These are phyloP conservation scores for Craterocephalus amniculus DNA, from an alignment of 2,797 vertebrate species.

Conservation along the genomic window DNA sequence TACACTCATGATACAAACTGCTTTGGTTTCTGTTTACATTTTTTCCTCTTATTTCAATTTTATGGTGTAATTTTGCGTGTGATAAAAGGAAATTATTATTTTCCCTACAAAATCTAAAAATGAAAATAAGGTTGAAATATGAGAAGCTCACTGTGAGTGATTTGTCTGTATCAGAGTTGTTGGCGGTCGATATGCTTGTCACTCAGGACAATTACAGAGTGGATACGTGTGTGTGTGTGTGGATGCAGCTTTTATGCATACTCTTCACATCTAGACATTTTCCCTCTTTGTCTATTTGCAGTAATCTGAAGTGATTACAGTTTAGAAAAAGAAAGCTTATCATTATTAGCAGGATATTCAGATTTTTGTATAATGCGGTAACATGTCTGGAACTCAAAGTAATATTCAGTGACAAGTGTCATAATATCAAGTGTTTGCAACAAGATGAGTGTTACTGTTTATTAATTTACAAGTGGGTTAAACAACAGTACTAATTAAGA, in stretches of 20 bases:
- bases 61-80: background rate
- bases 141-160: constrained; percentile 9
- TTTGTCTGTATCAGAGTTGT: constrained; percentile 4
- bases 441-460: background rate
- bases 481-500: background rate
- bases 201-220: background rate
- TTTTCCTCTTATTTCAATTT: constrained; percentile 16
- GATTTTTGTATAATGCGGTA: background rate
- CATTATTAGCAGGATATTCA: background rate
- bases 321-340: background rate
- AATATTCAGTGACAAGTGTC: too few species aligned
- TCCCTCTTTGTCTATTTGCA: background rate
- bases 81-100: constrained; percentile 3
- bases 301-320: background rate
- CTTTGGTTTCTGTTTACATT: constrained; percentile 6
- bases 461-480: background rate
- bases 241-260: background rate
- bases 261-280: background rate
- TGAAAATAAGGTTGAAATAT: background rate
- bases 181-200: constrained; percentile 11
- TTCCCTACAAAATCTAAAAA: background rate
- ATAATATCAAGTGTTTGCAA: background rate
- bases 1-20: constrained; percentile 10
- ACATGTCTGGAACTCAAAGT: background rate
- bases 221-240: background rate